Base-by-base conservation (phyloP, 1,140 invertebrate species). In the Drosophila guanche region DNA sequence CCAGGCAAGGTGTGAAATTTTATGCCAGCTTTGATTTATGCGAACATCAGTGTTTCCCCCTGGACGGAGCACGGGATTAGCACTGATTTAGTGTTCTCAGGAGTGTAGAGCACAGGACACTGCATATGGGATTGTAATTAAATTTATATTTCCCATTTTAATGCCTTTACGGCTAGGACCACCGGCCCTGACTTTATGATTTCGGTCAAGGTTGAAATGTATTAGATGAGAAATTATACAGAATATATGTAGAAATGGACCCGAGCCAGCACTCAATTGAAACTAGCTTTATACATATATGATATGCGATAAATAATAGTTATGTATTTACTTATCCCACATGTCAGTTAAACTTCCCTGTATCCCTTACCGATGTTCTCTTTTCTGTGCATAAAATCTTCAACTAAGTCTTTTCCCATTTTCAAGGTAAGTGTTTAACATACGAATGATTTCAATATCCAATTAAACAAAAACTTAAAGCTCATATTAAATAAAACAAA, bases 1-100 rank as follows among this genome's bases (percentile, higher is more conserved):
- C 50, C 81, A 75, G 81, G 77, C 83, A 86, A 85, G 81, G 81
- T 85, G 83, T 86, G 81, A 85, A 85, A 85, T 85, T 85, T 85
- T 77, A 85, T 85, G 83, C 77, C 77, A 77, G 53, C 73, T 65
- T 71, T 85, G 81, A 85, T 85, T 85, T 85, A 85, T 85, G 77
- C 78, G 52, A 63, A 71, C 69, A 81, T 67, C 72, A 66, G 70
- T 71, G 50, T 52, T 56, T 75, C 29, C 27, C 27, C 27, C 29
- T 10, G 29, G 79, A 59, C 62, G 80, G 62, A 46, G 62, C 25
- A 51, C 65, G 56, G 80, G 81, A 80, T 84, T 80, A 84, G 72
- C 72, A 65, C 57, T 77, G 81, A 85, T 85, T 86, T 85, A 80
- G 73, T 85, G 79, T 69, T 56, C 60, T 40, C 29, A 37, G 47